Percentiles rank a stretch among this genome's conserved stretches.
Conservation (phyloP, 2,888 invertebrate genomes). For the Cordylochernes scorpioides region DNA sequence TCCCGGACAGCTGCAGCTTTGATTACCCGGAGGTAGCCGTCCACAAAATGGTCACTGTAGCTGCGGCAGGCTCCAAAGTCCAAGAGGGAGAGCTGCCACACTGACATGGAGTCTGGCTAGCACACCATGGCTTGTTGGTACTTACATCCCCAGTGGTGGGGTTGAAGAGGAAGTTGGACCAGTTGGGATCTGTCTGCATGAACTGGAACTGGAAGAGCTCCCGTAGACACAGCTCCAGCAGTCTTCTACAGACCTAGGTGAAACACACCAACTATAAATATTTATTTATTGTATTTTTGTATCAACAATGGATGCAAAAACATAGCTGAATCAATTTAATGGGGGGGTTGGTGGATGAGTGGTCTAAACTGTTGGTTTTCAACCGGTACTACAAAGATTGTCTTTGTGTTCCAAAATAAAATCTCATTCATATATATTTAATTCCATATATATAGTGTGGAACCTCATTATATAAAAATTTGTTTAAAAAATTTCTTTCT, state of each 20-base stretch:
- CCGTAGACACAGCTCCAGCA: constrained; percentile 52
- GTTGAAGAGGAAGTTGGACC: constrained; percentile 95
- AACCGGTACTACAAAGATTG: background rate
- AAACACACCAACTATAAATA: background rate
- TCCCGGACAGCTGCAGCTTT: constrained; percentile 59
- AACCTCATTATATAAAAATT: too few relatives aligned
- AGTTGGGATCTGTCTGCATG: constrained; percentile 99
- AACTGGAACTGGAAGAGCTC: constrained; percentile 70
- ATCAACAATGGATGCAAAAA: background rate
- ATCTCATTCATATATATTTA: background rate
- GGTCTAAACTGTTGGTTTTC: too few relatives aligned
- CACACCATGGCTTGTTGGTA: background rate
- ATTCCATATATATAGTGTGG: background rate
- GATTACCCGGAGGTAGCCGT: constrained; percentile 68
- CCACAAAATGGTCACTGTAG: constrained; percentile 63
- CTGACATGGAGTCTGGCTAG: constrained; percentile 1
- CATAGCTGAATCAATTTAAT: too few relatives aligned
- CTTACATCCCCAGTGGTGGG: constrained; percentile 38
- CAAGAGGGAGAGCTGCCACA: constrained; percentile 40
- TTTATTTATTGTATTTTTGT: background rate
- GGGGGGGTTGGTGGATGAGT: too few relatives aligned
- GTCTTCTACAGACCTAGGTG: constrained; percentile 21
- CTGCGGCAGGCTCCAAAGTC: constrained; percentile 87
- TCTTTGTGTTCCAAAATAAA: background rate
- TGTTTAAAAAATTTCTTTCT: too few relatives aligned